Conservation (phyloP, 2,113 vertebrate genomes). For the Budorcas taxicolor region DNA sequence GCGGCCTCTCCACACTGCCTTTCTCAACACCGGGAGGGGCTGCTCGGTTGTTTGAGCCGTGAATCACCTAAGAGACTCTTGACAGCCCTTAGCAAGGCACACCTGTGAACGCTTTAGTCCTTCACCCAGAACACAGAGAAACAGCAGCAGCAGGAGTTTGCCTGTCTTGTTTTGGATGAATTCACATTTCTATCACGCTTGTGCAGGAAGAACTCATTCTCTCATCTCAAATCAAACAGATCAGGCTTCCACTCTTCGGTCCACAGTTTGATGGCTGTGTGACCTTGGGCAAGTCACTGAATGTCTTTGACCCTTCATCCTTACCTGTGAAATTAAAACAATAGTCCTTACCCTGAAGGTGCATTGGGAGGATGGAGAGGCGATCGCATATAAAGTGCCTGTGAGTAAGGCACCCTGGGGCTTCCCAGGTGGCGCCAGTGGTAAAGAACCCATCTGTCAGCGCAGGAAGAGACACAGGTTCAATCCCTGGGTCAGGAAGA, state of each 20-base stretch:
- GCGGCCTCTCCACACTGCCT: accelerated
- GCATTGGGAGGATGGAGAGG: neutral
- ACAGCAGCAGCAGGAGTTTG: neutral
- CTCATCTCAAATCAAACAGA: neutral
- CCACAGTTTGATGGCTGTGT: neutral
- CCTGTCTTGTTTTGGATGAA: neutral
- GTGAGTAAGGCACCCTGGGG: neutral
- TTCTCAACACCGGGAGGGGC: neutral
- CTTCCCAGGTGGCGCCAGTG: neutral
- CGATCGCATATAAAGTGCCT: accelerated
- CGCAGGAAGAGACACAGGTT: neutral
- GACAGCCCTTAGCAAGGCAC: neutral
- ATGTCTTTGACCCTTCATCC: neutral
- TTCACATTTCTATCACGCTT: neutral
- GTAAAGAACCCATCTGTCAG: neutral
- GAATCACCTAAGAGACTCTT: neutral
- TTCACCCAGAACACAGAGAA: neutral
- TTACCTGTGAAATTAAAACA: neutral
- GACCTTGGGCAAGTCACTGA: neutral
- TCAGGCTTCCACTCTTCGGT: neutral
- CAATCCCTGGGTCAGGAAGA: neutral
- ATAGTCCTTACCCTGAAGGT: neutral
- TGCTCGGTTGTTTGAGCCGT: neutral
- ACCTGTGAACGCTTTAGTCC: neutral
- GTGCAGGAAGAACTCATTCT: neutral